Percentiles rank a stretch among this genome's conserved stretches.
These are phyloP conservation scores for Podarcis siculus DNA, from an alignment of 2,797 vertebrate genomes.

Conservation along the genomic window DNA sequence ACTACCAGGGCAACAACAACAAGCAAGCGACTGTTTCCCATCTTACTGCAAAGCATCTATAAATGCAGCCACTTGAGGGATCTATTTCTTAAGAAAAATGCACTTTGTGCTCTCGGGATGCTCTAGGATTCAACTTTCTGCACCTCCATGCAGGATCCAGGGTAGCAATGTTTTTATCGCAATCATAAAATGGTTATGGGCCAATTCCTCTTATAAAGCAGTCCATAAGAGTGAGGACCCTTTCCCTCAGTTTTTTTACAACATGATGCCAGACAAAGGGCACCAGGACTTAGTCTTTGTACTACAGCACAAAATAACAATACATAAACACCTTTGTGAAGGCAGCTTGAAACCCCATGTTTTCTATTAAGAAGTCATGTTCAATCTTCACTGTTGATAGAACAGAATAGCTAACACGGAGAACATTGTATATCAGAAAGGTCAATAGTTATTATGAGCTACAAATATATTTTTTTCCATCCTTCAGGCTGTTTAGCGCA, in stretches of 20 bases:
- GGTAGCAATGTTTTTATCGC: constrained; percentile 76
- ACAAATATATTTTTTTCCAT: constrained; percentile 85
- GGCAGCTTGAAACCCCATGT: constrained; percentile 82
- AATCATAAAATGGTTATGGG: constrained; percentile 78
- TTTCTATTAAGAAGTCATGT: constrained; percentile 88
- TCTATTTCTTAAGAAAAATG: constrained; percentile 75
- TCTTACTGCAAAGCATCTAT: constrained; percentile 68
- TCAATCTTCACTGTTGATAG: constrained; percentile 87
- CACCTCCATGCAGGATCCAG: constrained; percentile 66
- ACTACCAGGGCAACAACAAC: neutral
- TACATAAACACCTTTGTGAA: constrained; percentile 83
- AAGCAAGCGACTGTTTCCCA: constrained; percentile 66
- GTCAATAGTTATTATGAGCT: constrained; percentile 87
- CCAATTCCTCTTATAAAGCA: constrained; percentile 78
- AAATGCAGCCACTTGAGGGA: constrained; percentile 79
- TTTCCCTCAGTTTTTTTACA: constrained; percentile 55
- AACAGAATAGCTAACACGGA: constrained; percentile 84
- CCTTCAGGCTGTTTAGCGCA: constrained; percentile 83
- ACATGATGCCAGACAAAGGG: constrained; percentile 83
- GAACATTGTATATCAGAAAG: constrained; percentile 86
- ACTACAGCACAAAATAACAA: constrained; percentile 81
- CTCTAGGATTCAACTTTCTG: constrained; percentile 73
- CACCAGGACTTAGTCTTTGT: constrained; percentile 79
- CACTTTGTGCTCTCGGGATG: constrained; percentile 65
- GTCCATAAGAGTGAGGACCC: constrained; percentile 66